phyloP scores from a whole-genome alignment of 2,113 vertebrate genomes.

The Alectura lathami region DNA sequence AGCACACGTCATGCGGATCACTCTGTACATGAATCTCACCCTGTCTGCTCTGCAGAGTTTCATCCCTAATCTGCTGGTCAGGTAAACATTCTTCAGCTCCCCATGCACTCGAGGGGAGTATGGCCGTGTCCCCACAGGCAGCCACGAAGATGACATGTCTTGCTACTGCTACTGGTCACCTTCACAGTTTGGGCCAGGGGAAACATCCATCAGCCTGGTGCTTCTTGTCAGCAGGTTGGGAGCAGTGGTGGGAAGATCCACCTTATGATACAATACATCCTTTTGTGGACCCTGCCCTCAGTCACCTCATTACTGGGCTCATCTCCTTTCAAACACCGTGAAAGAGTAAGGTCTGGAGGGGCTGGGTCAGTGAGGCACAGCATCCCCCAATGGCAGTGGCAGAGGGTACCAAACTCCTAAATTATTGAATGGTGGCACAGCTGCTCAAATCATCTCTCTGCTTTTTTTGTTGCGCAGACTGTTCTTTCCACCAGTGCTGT shows the following conservation, averaged over 20 bases:
- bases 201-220: not conserved
- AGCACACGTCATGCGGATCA: fast-evolving
- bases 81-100: not conserved
- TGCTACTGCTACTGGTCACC: not conserved
- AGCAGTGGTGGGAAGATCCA: not conserved
- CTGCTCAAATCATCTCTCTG: not conserved
- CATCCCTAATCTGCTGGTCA: not conserved
- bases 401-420: not conserved
- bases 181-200: not conserved
- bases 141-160: not conserved
- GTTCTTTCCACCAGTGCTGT: not conserved
- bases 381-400: not conserved
- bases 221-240: not conserved
- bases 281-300: not conserved
- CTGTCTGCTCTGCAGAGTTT: slow-evolving; percentile 2
- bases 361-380: not conserved
- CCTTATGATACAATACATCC: not conserved
- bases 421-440: not conserved
- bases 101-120: not conserved
- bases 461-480: not conserved
- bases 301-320: not conserved
- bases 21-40: not conserved
- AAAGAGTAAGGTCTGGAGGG: not conserved
- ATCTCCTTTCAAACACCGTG: not conserved
- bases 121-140: not conserved